These are phyloP conservation scores for Yponomeuta malinellus DNA, from an alignment of 2,888 invertebrate species.

Conservation along the genomic window DNA sequence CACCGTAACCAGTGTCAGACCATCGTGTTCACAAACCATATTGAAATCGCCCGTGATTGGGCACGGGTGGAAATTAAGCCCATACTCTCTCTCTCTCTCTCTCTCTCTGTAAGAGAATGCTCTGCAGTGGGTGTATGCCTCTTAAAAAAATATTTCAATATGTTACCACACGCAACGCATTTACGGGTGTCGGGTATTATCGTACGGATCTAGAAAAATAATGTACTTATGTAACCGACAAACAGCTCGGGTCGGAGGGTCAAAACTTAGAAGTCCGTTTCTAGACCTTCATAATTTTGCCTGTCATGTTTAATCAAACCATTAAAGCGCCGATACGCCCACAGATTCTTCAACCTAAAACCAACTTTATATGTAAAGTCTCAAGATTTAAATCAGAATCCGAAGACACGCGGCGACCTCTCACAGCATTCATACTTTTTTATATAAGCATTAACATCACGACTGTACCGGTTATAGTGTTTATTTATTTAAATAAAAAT, in stretches of 20 bases:
- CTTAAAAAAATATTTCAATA: no score
- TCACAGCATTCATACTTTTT: not conserved
- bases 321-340: not conserved
- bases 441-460: not conserved
- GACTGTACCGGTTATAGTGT: conserved; percentile 1
- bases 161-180: no score
- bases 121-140: no score
- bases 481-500: conserved; percentile 14
- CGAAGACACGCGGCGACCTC: not conserved
- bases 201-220: no score
- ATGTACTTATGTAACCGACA: not conserved
- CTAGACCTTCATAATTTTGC: conserved; percentile 20
- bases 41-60: no score
- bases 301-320: conserved; percentile 21
- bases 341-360: not conserved
- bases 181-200: no score
- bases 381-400: not conserved
- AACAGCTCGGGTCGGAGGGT: not conserved
- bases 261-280: not conserved
- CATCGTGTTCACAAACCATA: no score
- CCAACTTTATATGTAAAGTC: not conserved
- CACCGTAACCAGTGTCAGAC: no score
- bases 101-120: no score
- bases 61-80: no score
- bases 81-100: no score